Evolutionary conservation across 1,140 invertebrate genomes (phyloP).

Genomic region (Sycobia sp.): DNA sequence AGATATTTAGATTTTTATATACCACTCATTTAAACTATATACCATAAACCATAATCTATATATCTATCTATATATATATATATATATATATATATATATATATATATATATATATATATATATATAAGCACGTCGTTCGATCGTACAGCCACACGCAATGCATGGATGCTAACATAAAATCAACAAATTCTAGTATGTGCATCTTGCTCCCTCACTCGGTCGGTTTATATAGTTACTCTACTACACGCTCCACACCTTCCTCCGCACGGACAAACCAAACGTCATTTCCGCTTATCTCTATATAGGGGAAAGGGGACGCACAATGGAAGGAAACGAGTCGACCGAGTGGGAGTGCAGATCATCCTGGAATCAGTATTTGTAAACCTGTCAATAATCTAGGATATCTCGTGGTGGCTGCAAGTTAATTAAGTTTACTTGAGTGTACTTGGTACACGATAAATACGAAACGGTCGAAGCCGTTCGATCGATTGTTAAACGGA

Average conservation of each 20-base stretch:
- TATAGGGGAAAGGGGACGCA: constrained; percentile 43
- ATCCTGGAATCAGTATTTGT: constrained; percentile 29
- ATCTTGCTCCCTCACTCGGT: background rate
- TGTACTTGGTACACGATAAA: background rate
- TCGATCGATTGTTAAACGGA: background rate
- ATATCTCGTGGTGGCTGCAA: background rate
- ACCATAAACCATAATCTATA: too few relatives aligned
- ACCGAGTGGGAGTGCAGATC: constrained; percentile 18
- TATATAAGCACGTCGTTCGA: too few relatives aligned
- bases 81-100: too few relatives aligned
- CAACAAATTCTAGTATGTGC: too few relatives aligned
- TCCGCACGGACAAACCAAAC: constrained; percentile 15
- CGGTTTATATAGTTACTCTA: too few relatives aligned
- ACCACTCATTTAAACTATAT: too few relatives aligned
- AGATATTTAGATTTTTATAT: too few relatives aligned
- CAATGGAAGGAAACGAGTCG: constrained; percentile 42
- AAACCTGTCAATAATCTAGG: constrained; percentile 24
- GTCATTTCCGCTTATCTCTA: constrained; percentile 46
- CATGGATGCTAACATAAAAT: too few relatives aligned
- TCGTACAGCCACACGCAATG: too few relatives aligned
- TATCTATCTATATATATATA: too few relatives aligned
- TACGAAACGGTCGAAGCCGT: background rate
- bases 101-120: too few relatives aligned
- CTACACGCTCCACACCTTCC: background rate
- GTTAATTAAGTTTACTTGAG: background rate